A percentile compares a stretch with the other conserved stretches of the same genome.
These are phyloP conservation scores for Drosophila carrolli DNA, from an alignment of 1,140 invertebrate genomes.

Conservation along the genomic window DNA sequence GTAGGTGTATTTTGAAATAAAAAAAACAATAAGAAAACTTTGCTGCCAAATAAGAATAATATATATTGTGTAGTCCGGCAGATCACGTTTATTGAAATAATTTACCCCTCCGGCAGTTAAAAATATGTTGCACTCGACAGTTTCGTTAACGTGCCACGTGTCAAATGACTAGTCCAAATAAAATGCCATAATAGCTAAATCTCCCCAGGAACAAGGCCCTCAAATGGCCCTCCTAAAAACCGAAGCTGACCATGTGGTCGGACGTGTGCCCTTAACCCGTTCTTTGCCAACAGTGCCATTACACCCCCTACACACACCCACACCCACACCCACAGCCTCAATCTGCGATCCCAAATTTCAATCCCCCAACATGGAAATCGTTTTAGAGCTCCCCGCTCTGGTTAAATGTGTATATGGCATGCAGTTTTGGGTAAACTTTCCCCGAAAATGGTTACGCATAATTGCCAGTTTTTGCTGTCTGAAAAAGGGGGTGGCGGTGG, in stretches of 20 bases:
- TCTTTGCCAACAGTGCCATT: slow-evolving; percentile 4
- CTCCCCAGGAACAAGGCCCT: slow-evolving; percentile 6
- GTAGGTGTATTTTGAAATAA: too few species aligned
- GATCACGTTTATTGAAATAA: slow-evolving; percentile 5
- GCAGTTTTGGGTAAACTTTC: slow-evolving; percentile 31
- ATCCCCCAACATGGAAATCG: slow-evolving; percentile 56
- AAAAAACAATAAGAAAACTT: background rate
- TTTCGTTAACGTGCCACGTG: slow-evolving; percentile 21
- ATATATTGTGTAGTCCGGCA: too few species aligned
- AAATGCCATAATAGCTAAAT: slow-evolving; percentile 2
- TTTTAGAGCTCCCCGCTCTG: slow-evolving; percentile 32
- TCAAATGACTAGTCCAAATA: slow-evolving; percentile 7
- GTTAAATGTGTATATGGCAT: slow-evolving; percentile 31
- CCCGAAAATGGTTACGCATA: slow-evolving; percentile 68
- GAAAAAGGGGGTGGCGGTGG: slow-evolving; percentile 7
- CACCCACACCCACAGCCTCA: background rate
- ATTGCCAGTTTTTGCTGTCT: slow-evolving; percentile 61
- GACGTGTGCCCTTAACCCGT: slow-evolving; percentile 19
- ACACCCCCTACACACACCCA: background rate
- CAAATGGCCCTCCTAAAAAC: background rate
- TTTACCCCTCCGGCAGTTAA: background rate
- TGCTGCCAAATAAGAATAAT: background rate
- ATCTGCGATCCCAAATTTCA: slow-evolving; percentile 7
- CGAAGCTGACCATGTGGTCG: slow-evolving; percentile 16
- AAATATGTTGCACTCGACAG: slow-evolving; percentile 4